Conservation (phyloP, 2,113 vertebrate genomes). For the Limanda limanda region DNA sequence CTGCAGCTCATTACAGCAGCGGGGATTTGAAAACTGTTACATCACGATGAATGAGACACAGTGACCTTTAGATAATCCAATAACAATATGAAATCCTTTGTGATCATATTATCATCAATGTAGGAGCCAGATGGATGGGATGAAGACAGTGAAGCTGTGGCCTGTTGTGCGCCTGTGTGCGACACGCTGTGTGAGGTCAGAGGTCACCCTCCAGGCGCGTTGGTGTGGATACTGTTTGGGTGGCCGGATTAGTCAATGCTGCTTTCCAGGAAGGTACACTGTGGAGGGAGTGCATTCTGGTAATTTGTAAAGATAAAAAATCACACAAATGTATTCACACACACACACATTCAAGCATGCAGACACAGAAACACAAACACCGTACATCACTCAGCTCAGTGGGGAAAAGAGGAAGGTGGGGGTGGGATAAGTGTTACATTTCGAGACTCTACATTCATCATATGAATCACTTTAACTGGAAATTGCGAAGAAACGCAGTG, state of each 20-base stretch:
- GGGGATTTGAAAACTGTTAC: conserved; percentile 38
- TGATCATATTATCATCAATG: conserved; percentile 67
- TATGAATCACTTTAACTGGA: conserved; percentile 22
- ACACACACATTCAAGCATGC: not conserved
- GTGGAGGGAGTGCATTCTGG: not conserved
- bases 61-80: conserved; percentile 70
- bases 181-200: not conserved
- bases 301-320: not conserved
- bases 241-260: conserved; percentile 46
- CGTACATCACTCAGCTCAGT: not conserved
- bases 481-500: not conserved
- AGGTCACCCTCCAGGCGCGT: conserved; percentile 35
- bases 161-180: not conserved
- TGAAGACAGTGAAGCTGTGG: conserved; percentile 10
- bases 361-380: not conserved
- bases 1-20: not conserved
- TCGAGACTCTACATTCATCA: too few species aligned
- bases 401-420: not conserved
- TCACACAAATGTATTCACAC: not conserved
- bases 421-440: not conserved
- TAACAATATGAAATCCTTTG: conserved; percentile 57
- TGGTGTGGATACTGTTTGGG: conserved; percentile 45
- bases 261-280: conserved; percentile 45
- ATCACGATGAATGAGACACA: conserved; percentile 34
- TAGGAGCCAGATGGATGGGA: conserved; percentile 59